phyloP scores from a whole-genome alignment of 2,113 vertebrate species.

The Balaenoptera acutorostrata region DNA sequence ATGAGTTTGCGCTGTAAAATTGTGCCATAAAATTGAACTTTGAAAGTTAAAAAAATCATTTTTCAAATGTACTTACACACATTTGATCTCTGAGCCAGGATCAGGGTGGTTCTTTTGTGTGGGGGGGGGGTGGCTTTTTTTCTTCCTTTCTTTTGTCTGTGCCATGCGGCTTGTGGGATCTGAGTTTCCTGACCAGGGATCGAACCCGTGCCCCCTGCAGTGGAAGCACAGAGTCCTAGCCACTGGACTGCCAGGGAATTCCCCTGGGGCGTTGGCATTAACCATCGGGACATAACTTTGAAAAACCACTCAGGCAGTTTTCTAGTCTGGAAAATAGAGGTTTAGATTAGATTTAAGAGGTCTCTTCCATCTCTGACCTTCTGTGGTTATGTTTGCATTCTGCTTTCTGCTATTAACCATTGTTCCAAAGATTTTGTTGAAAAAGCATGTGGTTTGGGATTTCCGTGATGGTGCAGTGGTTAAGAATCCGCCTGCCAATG shows the following conservation, averaged over 20 bases:
- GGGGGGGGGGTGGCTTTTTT: neutral
- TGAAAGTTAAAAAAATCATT: neutral
- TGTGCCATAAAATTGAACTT: slow-evolving; percentile 8
- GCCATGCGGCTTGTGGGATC: too few species aligned
- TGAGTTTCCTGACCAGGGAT: neutral
- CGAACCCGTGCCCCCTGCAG: neutral
- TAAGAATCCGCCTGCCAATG: too few species aligned
- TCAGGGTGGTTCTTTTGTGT: neutral
- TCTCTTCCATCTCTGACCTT: neutral
- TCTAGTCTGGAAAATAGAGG: neutral
- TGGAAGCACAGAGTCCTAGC: neutral
- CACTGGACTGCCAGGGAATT: neutral
- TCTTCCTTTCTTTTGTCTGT: too few species aligned
- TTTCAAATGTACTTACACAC: neutral
- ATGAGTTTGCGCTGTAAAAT: neutral
- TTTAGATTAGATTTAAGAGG: neutral
- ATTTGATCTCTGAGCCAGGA: neutral
- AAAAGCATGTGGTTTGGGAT: neutral
- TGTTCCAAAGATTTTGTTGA: neutral
- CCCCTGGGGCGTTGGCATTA: neutral
- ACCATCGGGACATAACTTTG: neutral
- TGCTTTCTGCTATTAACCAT: neutral
- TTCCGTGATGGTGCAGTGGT: too few species aligned
- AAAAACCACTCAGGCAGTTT: neutral
- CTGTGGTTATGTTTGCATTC: neutral